A percentile compares a stretch with the other conserved stretches of the same genome.
phyloP scores from a whole-genome alignment of 35 echinoderm and acorn worm genomes.

The Acanthaster planci region DNA sequence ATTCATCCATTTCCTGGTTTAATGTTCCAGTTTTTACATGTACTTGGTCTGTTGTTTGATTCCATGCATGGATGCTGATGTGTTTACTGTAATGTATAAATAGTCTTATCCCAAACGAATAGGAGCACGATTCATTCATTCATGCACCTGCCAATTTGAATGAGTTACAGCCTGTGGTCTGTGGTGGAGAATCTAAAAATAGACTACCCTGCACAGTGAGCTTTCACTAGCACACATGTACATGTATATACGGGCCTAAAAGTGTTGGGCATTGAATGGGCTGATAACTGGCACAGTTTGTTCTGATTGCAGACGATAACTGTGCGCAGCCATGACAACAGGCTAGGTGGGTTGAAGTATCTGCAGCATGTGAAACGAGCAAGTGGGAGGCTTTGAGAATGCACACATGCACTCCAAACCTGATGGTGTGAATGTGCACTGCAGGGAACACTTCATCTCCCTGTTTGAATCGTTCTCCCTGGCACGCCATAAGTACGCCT shows the following conservation, averaged over 20 bases:
- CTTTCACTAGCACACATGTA: neutral
- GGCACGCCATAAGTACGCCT: too few relatives aligned
- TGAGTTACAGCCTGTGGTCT: too few relatives aligned
- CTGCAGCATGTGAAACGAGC: neutral
- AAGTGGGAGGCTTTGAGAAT: neutral
- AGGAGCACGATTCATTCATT: too few relatives aligned
- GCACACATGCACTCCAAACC: neutral
- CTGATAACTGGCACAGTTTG: neutral
- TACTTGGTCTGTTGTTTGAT: too few relatives aligned
- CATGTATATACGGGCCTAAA: neutral
- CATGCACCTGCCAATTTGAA: too few relatives aligned
- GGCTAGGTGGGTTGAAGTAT: neutral
- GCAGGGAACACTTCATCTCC: neutral
- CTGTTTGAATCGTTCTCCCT: too few relatives aligned
- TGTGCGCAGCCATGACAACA: neutral
- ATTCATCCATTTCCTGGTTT: too few relatives aligned
- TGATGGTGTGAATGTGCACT: neutral
- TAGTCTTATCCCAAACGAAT: too few relatives aligned
- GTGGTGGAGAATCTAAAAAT: neutral
- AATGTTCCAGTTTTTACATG: too few relatives aligned
- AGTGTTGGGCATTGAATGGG: neutral
- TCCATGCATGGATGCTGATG: too few relatives aligned
- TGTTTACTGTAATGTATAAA: too few relatives aligned
- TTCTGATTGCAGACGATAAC: neutral
- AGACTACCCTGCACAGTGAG: neutral